These are phyloP conservation scores for Heteromyza rotundicornis DNA, from an alignment of 2,888 invertebrate genomes.

Conservation along the genomic window DNA sequence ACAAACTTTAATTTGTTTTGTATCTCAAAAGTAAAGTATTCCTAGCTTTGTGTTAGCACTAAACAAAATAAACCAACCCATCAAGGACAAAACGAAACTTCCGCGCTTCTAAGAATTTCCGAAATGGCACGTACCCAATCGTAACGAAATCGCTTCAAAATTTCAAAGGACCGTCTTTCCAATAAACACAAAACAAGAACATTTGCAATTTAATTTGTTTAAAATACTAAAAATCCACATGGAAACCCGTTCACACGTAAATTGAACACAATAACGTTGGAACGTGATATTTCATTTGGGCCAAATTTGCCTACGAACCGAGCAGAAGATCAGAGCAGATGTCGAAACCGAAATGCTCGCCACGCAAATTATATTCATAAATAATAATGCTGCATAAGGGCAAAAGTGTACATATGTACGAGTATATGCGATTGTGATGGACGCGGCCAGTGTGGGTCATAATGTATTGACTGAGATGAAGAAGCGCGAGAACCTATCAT, in stretches of 20 bases:
- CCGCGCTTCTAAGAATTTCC: too few relatives aligned
- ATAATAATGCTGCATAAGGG: slow-evolving; percentile 45
- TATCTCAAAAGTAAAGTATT: too few relatives aligned
- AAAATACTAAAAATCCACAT: background rate
- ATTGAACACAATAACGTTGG: slow-evolving; percentile 56
- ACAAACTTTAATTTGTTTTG: too few relatives aligned
- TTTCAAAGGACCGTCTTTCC: too few relatives aligned
- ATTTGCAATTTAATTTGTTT: slow-evolving; percentile 3
- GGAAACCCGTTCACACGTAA: slow-evolving; percentile 35
- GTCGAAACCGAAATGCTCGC: slow-evolving; percentile 28
- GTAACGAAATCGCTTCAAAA: too few relatives aligned
- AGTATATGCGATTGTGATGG: slow-evolving; percentile 31
- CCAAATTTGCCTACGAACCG: slow-evolving; percentile 47
- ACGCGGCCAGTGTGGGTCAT: slow-evolving; percentile 11
- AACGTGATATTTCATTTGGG: slow-evolving; percentile 56
- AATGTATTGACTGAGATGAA: slow-evolving; percentile 15
- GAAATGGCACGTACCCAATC: too few relatives aligned
- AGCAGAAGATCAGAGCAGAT: slow-evolving; percentile 38
- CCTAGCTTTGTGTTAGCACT: too few relatives aligned
- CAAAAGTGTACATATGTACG: slow-evolving; percentile 30
- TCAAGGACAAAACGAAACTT: too few relatives aligned
- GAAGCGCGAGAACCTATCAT: slow-evolving; percentile 56
- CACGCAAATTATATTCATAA: slow-evolving; percentile 56
- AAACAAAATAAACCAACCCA: too few relatives aligned
- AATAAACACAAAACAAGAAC: background rate